Evolutionary conservation across 2,797 vertebrate genomes (phyloP), one percentile per base, ranked within the genome.

Genomic region (Acridotheres tristis): DNA sequence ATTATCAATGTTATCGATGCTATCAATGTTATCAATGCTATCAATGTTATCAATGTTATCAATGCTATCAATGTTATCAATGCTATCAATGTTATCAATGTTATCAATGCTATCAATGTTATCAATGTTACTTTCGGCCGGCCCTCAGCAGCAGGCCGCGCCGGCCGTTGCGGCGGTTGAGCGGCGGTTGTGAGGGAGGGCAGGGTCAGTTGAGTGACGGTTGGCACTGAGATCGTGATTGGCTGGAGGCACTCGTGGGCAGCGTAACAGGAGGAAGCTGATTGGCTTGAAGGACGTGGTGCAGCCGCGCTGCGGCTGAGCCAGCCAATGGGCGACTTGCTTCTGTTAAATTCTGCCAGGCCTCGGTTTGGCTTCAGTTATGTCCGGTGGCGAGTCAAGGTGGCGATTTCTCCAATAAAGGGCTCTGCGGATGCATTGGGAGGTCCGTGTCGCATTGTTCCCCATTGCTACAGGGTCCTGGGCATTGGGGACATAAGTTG

Each of bases 181-280:
- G 50, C 26, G 50, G 50, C n/a, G 4, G 13, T 12, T 8, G 2
- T 1, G 9, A 15, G 76, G 2, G 23, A 40, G 34, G 23, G 11
- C 11, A 32, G 9, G 7, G 36, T 3, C 36, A 2, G 43, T 2
- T 81, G 78, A 61, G 38, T 13, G 51, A 38, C 51, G 38, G 51
- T 4, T 47, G 51, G 14, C 3, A 5, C 7, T 1, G 38, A 51
- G 32, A 7, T 1, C 16, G 26, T 43, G 66, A 82, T 36, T 82
- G 66, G 55, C 55, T 61, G 38, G 13, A 30, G 26, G 25, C 13
- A 13, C 4, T 1, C 4, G 1, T 0, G 11, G 26, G 0, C 17
- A 1, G 32, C 11, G 4, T 2, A 3, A 1, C 22, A 43, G 1
- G 9, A 1, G 38, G 14, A 17, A 45, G 47, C 32, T 71, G 66